A percentile compares a stretch with the other conserved stretches of the same genome.
Evolutionary conservation across 2,797 vertebrate genomes (phyloP).

Genomic region (Tadarida brasiliensis): DNA sequence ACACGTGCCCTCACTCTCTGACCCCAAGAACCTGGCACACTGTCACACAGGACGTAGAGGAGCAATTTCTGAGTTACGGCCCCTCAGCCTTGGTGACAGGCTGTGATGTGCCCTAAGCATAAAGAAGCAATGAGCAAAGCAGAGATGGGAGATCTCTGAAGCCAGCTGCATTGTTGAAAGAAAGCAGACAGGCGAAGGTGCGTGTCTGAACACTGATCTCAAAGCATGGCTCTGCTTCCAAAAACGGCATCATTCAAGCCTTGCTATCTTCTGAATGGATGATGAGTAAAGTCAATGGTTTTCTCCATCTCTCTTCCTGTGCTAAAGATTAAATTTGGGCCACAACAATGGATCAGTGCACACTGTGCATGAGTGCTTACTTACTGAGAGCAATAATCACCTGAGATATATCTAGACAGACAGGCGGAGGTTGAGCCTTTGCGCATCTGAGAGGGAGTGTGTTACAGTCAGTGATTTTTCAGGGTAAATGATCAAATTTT

Average conservation of each 20-base stretch:
- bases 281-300: not conserved
- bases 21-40: not conserved
- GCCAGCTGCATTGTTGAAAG: not conserved
- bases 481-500: constrained; percentile 45
- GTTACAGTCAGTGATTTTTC: constrained; percentile 19
- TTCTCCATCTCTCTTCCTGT: not conserved
- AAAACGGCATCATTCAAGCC: not conserved
- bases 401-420: constrained; percentile 34
- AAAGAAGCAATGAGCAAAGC: constrained; percentile 25
- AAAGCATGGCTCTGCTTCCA: not conserved
- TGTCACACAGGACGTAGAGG: not conserved
- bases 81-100: not conserved
- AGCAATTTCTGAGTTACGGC: not conserved
- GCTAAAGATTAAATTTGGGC: not conserved
- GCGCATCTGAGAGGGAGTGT: not conserved
- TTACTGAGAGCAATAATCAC: constrained; percentile 39
- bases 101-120: not conserved
- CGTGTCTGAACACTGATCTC: not conserved
- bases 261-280: constrained; percentile 35
- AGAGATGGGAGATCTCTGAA: not conserved
- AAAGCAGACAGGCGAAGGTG: not conserved
- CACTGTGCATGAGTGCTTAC: constrained; percentile 21
- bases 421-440: not conserved
- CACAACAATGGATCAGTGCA: not conserved
- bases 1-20: not conserved